Base-by-base conservation (phyloP, 2,113 vertebrate species). In the Aphelocoma coerulescens region DNA sequence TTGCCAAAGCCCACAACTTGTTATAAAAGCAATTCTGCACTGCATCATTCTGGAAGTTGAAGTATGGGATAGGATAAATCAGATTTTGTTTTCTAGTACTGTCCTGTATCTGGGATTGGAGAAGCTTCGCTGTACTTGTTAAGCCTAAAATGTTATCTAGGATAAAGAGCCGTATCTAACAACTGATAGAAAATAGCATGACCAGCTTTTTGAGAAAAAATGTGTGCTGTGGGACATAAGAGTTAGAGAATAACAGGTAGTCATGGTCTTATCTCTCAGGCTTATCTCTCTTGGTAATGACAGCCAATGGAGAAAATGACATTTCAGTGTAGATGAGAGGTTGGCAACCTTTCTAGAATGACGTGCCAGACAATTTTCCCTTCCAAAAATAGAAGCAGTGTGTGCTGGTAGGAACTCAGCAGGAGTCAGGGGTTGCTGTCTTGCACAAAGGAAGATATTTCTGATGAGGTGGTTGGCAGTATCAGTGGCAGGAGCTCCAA, bases 1-100 rank as follows among this genome's bases (percentile, higher is more conserved):
- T 93, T 0, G 11, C 96, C 96, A 97, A 95, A 96, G 91, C 93
- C 95, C 90, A 91, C 95, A 89, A 73, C 86, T 93, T 91, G 89
- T 96, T 95, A 88, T 94, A 67, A 93, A 97, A 94, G 93, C 92
- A 82, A 1, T 79, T 86, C 83, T 86, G 90, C 79, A 68, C 61
- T 93, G 80, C 89, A 95, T 92, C 89, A 44, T 91, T 78, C 93
- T 94, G 80, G 81, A 94, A 90, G 48, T 55, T 69, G 52, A 95
- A 88, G 73, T 26, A 41, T 81, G 83, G 78, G 67, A 71, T 49
- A 76, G 66, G 77, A 71, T 81, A 92, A 90, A 91, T 88, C 7
- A 61, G 41, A 75, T 85, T 75, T 78, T 93, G 46, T 91, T 92
- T 91, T 85, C 54, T 75, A 46, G 44, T 77, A 11, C 73, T 73